Base-by-base conservation (phyloP, 1,140 invertebrate genomes). In the Capitella teleta region DNA sequence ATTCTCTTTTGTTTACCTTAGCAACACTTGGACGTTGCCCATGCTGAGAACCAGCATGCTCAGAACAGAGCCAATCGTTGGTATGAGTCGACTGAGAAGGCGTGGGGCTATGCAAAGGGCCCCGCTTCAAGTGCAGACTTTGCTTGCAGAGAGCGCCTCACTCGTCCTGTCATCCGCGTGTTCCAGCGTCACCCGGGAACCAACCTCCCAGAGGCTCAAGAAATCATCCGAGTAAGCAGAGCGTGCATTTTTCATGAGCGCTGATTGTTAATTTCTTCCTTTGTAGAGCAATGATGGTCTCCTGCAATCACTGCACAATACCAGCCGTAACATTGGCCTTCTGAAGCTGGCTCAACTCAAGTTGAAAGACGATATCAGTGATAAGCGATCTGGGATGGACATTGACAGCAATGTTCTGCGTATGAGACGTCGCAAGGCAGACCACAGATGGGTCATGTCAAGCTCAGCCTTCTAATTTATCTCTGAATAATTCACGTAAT, bases 141-240 rank as follows among this genome's bases (percentile, higher is more conserved):
- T 24, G 56, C 59, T 14, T 63, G 59, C 3, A 42, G 62, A 42
- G 71, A 73, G 54, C 58, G 61, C 30, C 55, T 72, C 12, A 61
- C 70, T 51, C 55, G 71, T 24, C 71, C 71, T 30, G 56, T 70
- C 24, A 61, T 72, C 3, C 52, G 56, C 25, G 61, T 68, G 8
- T 72, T 64, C 60, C 70, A 73, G 49, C 53, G 64, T 51, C 71
- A 73, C 57, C 66, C 67, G 23, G 71, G 71, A 23, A 68, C 59
- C 38, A 66, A 72, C 46, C 30, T 73, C 21, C 68, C 68, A 14
- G 70, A 71, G 44, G 61, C 70, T 23, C 63, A 66, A 48, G 61
- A 69, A 28, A 63, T 69, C 19, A 60, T 64, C 42, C 62, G 60
- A 57, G 69, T 72, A 57, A 53, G 56, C 49, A 37, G 12, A 6